Conservation (phyloP, 1,140 invertebrate species). For the Ladona fulva region DNA sequence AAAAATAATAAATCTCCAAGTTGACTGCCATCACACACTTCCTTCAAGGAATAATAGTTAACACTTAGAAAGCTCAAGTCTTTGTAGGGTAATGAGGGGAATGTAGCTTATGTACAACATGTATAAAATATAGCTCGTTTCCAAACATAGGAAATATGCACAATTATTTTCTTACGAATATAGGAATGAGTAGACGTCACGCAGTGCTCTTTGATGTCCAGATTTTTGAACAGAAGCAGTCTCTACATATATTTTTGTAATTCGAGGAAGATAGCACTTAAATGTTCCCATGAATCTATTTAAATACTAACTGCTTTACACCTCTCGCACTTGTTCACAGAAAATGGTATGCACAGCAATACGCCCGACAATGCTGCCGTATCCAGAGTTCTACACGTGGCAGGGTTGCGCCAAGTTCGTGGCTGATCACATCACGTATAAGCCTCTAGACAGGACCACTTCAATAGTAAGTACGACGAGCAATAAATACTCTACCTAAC, state of each 20-base stretch:
- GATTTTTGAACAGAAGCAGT: slow-evolving; percentile 14
- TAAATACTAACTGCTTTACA: slow-evolving; percentile 3
- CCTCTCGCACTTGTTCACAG: slow-evolving; percentile 32
- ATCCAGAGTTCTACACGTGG: slow-evolving; percentile 49
- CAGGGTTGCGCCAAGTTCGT: slow-evolving; percentile 48
- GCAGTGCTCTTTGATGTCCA: not conserved
- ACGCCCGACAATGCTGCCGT: slow-evolving; percentile 49
- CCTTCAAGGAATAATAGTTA: not conserved
- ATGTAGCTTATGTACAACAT: slow-evolving; percentile 10
- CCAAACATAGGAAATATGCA: not conserved
- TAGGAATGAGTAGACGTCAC: not conserved
- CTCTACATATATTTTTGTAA: slow-evolving; percentile 7
- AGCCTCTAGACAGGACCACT: slow-evolving; percentile 44
- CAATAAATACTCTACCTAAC: slow-evolving; percentile 23
- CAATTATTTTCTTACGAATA: slow-evolving; percentile 4
- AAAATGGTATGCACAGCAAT: slow-evolving; percentile 65
- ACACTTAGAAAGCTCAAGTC: slow-evolving; percentile 9
- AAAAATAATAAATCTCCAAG: not conserved
- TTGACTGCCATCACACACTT: not conserved
- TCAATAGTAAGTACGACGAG: slow-evolving; percentile 44
- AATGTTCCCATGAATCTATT: not conserved
- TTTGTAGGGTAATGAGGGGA: not conserved
- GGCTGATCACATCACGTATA: slow-evolving; percentile 50
- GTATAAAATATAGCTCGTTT: slow-evolving; percentile 7
- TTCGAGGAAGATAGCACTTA: not conserved